phyloP scores from a whole-genome alignment of 2,797 vertebrate genomes.

The Aulostomus chinensis region DNA sequence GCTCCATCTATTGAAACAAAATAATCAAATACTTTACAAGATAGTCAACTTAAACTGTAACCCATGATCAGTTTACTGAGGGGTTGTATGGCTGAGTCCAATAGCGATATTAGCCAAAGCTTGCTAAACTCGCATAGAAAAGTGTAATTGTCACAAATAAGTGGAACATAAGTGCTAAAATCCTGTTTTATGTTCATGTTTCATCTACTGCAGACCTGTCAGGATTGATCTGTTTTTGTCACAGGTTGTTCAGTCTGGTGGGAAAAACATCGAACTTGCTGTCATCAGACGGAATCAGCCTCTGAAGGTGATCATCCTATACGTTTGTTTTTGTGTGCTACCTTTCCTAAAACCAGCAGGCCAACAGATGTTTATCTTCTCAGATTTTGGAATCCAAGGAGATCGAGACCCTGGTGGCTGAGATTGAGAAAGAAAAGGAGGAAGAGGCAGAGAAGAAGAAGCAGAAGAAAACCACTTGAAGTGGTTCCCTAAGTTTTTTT shows the following conservation, averaged over 20 bases:
- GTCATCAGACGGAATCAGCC: slow-evolving; percentile 85
- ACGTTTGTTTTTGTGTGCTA: background rate
- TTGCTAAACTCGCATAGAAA: background rate
- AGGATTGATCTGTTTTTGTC: too few species aligned
- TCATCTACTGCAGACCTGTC: too few species aligned
- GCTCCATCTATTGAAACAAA: background rate
- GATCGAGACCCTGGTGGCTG: slow-evolving; percentile 84
- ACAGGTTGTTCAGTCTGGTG: slow-evolving; percentile 85
- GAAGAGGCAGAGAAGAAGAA: slow-evolving; percentile 88
- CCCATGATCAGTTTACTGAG: background rate
- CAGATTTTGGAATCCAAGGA: slow-evolving; percentile 87
- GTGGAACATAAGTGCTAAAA: background rate
- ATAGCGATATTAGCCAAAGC: background rate
- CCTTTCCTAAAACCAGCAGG: background rate
- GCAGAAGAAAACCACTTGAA: slow-evolving; percentile 81
- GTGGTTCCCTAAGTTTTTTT: slow-evolving; percentile 25
- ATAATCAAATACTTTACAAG: background rate
- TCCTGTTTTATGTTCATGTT: slow-evolving; percentile 4
- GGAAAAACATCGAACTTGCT: slow-evolving; percentile 85
- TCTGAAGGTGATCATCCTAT: slow-evolving; percentile 70
- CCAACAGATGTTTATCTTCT: slow-evolving; percentile 19
- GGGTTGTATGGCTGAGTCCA: background rate
- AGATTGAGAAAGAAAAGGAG: slow-evolving; percentile 87
- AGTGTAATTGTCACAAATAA: background rate
- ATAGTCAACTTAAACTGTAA: background rate